Base-by-base conservation (phyloP, 2,113 vertebrate species). In the Platysternon megacephalum region DNA sequence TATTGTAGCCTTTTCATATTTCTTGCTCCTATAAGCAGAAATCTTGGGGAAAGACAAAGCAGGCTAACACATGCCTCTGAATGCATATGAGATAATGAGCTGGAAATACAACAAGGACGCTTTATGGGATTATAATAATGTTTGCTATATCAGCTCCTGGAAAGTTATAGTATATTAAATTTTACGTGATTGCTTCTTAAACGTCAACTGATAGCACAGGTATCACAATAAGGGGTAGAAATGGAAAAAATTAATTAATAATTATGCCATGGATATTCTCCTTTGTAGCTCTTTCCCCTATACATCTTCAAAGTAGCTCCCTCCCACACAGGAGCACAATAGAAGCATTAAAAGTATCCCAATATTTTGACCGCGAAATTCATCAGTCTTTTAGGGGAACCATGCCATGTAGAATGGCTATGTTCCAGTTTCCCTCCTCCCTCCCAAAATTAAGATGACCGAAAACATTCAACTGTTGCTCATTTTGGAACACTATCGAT, bases 361-460 rank as follows among this genome's bases (percentile, higher is more conserved):
- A 93, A 94, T 91, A 78, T 95, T 96, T 32, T 35, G 94, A 87
- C 90, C 93, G 96, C 95, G 85, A 93, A 87, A 92, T 49, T 19
- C 39, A 96, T 93, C 93, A 95, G 90, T 42, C 83, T 97, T 95
- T 93, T 90, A 92, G 35, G 53, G 91, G 87, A 95, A 96, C 95
- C 92, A 93, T 95, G 90, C 91, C 95, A 93, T 76, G 22, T 80
- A 32, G 49, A 65, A 86, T 93, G 94, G 81, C 55, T 93, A 24
- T 82, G 94, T 89, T 96, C 90, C 93, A 96, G 52, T 48, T 95
- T 82, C 16, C 16, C 14, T n/a, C 13, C 88, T 92, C 90, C 82
- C 42, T 90, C 48, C 61, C 85, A 61, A 82, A 94, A 89, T 74
- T 79, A 58, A 6, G 14, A 78, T 61, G 88, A 58, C 52, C 32